Evolutionary conservation across 2,113 vertebrate genomes (phyloP), one percentile per base, ranked within the genome.

Genomic region (Astur gentilis): DNA sequence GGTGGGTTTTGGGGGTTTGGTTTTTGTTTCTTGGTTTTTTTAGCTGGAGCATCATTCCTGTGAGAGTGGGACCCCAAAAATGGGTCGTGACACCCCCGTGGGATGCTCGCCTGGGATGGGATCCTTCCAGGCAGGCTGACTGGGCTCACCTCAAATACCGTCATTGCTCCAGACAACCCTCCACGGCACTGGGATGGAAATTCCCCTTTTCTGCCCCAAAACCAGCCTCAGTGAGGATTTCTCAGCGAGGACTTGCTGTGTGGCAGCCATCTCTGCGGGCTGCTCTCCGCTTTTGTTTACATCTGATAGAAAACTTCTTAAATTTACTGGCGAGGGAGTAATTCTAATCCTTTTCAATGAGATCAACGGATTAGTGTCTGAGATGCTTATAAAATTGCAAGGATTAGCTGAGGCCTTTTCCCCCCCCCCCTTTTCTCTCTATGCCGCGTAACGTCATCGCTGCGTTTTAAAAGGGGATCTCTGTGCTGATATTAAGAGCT

Each of bases 321-420:
- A 93, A 94, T 91, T 92, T 95, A 79, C 95, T 91, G 91, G 87
- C 3, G 2, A 92, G 82, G 54, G 95, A 94, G 47, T 96, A 83
- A 91, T 93, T 91, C 93, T 96, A 96, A 97, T 97, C 95, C 95
- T n/a, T 95, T 78, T 70, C 93, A 96, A 97, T 96, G 96, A 97
- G 96, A 96, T 97, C 96, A 97, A 83, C 6, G 79, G 96, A 97
- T 97, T 97, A 97, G 94, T 89, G 95, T 91, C 93, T 97, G 80
- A 91, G 89, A 96, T 76, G 91, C 95, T 97, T 97, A 97, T 95
- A 97, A 97, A 97, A 97, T 96, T 90, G 92, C 11, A 6, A 91
- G 96, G 97, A 97, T 97, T 97, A 97, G 73, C 84, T 1, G 4
- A 69, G 72, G 38, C 50, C 86, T 25, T 10, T 34, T 3, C 10